These are phyloP conservation scores for Pterostichus madidus DNA, from an alignment of 2,888 invertebrate genomes.

Conservation along the genomic window DNA sequence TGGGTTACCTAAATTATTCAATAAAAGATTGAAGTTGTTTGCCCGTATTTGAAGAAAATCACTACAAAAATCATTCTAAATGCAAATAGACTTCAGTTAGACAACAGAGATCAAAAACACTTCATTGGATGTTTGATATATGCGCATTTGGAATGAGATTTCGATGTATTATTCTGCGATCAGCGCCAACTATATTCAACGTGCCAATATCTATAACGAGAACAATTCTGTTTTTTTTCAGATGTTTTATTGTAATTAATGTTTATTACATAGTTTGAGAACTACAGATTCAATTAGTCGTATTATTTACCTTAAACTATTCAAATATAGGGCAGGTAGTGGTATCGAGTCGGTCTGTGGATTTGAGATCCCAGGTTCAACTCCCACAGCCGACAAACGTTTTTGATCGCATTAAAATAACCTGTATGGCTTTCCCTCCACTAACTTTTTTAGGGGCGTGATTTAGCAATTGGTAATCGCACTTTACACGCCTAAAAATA, in stretches of 20 bases:
- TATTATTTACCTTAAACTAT: too few species aligned
- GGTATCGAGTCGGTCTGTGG: too few species aligned
- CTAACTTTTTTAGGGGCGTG: too few species aligned
- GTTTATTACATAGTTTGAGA: conserved; percentile 22
- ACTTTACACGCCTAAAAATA: too few species aligned
- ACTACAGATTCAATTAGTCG: too few species aligned
- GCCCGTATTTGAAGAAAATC: conserved; percentile 27
- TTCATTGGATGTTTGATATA: conserved; percentile 35
- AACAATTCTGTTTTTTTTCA: conserved; percentile 15
- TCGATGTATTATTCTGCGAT: neutral
- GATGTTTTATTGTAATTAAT: conserved; percentile 30
- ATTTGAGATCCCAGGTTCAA: too few species aligned
- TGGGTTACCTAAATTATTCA: conserved; percentile 21
- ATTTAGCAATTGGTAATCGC: too few species aligned
- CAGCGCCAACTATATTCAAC: neutral
- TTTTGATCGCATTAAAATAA: too few species aligned
- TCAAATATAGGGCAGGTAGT: too few species aligned
- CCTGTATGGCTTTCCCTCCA: too few species aligned
- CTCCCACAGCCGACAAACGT: too few species aligned
- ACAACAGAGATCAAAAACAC: conserved; percentile 2
- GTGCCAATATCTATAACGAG: conserved; percentile 29
- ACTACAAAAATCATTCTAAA: conserved; percentile 20
- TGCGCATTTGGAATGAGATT: conserved; percentile 45
- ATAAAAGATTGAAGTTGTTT: neutral
- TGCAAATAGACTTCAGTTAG: conserved; percentile 21